Base-by-base conservation (phyloP, 2,888 invertebrate species). In the Brassicogethes aeneus region DNA sequence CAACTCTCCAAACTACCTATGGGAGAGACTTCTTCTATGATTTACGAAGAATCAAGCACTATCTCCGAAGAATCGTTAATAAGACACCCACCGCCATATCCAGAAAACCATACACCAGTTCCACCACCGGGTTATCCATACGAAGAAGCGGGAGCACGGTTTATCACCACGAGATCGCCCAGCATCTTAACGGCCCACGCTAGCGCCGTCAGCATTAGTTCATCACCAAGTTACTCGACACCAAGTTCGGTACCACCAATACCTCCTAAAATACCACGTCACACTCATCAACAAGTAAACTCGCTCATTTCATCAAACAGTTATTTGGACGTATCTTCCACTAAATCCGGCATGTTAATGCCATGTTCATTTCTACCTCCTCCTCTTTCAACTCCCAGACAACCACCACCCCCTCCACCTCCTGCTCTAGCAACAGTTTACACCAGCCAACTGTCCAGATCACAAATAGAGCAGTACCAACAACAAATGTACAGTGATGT, bases 401-500 rank as follows among this genome's bases (percentile, higher is more conserved):
- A 71, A n/a, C 76, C 75, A 41, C 71, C 71, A 35, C 77, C 82
- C 1, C 82, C 82, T 2, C 74, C 78, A 7, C 72, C 75, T 7
- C 79, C 82, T 0, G 77, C 80, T 32, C 71, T 85, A 2, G 83
- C 87, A 0, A 84, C 85, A 0, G 77, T 82, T 1, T 82, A 82
- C 54, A 76, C 80, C 23, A 78, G 77, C 52, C 82, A 83, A 54
- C 68, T 84, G 33, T 80, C 82, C 0, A 71, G 80, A 13, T 80
- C 82, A 15, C 90, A 89, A 60, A 82, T 90, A 45, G 87, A 89
- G 48, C 83, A 88, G 58, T 92, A 89, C 57, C 86, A 89, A 55
- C 88, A 89, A 59, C 91, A 91, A 61, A 74, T 92, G 41, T 89
- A 88, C 57, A 91, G 91, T 45, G 91, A 92, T 59, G 88, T 89